Conservation (phyloP, 2,888 invertebrate species). For the Exephanes ischioxanthus region DNA sequence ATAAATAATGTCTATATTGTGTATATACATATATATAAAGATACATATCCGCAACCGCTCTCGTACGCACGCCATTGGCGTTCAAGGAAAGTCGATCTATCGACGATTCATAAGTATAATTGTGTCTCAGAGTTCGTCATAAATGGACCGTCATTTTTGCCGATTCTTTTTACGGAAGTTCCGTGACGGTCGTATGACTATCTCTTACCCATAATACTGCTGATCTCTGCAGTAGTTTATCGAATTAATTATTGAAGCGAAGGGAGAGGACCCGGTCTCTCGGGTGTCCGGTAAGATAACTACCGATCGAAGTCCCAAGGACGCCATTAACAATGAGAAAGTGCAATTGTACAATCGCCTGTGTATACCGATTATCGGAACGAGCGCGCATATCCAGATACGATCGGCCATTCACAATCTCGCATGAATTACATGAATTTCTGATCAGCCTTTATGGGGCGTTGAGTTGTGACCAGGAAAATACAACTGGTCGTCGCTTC, state of each 20-base stretch:
- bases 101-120: too few relatives aligned
- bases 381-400: slow-evolving; percentile 6
- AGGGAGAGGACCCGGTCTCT: slow-evolving; percentile 17
- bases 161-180: too few relatives aligned
- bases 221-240: not conserved
- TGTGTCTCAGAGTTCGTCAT: too few relatives aligned
- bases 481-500: not conserved
- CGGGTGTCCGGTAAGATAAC: slow-evolving; percentile 31
- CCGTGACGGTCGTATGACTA: too few relatives aligned
- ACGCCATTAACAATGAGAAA: slow-evolving; percentile 57
- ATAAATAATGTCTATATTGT: too few relatives aligned
- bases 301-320: slow-evolving; percentile 43
- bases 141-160: too few relatives aligned
- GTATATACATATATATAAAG: too few relatives aligned
- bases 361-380: slow-evolving; percentile 19
- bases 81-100: too few relatives aligned
- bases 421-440: not conserved
- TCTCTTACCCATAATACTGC: not conserved
- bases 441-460: not conserved
- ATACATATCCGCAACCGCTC: too few relatives aligned
- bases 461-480: not conserved
- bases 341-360: slow-evolving; percentile 31
- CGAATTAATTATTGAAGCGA: slow-evolving; percentile 23
- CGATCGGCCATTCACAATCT: slow-evolving; percentile 7
- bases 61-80: too few relatives aligned